A percentile compares a stretch with the other conserved stretches of the same genome.
Evolutionary conservation across 2,113 vertebrate genomes (phyloP).

Genomic region (Hassar affinis): DNA sequence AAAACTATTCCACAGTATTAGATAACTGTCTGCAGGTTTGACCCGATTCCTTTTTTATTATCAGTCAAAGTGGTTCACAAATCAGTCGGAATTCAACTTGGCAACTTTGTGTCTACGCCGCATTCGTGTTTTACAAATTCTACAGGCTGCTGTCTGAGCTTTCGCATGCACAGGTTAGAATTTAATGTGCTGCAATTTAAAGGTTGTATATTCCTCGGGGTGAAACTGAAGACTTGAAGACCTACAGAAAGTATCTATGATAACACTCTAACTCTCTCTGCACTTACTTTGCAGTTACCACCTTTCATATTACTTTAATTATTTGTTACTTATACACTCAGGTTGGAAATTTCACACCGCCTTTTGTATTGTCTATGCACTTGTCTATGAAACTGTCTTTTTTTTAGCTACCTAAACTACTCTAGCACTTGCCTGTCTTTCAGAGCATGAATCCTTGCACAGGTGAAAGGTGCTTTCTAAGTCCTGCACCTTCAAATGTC

Average conservation of each 20-base stretch:
- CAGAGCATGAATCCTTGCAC: neutral
- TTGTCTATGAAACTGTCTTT: neutral
- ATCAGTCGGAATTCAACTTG: neutral
- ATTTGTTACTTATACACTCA: neutral
- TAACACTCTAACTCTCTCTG: neutral
- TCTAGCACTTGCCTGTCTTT: neutral
- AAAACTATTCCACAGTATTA: constrained; percentile 1
- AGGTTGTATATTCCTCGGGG: neutral
- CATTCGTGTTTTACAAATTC: neutral
- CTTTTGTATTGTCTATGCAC: neutral
- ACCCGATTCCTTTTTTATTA: neutral
- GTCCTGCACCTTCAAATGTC: no score
- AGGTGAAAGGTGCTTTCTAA: neutral
- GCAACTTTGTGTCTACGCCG: neutral
- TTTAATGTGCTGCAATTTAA: neutral
- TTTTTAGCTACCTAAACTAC: neutral
- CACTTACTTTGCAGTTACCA: neutral
- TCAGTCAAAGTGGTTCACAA: neutral
- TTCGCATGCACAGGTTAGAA: neutral
- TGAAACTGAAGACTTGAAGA: neutral
- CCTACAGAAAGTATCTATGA: neutral
- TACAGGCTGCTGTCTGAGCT: neutral
- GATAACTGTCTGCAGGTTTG: neutral
- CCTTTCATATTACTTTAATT: neutral
- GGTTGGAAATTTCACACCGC: neutral